phyloP scores from a whole-genome alignment of 2,888 invertebrate species.

The Ophonus ardosiacus region DNA sequence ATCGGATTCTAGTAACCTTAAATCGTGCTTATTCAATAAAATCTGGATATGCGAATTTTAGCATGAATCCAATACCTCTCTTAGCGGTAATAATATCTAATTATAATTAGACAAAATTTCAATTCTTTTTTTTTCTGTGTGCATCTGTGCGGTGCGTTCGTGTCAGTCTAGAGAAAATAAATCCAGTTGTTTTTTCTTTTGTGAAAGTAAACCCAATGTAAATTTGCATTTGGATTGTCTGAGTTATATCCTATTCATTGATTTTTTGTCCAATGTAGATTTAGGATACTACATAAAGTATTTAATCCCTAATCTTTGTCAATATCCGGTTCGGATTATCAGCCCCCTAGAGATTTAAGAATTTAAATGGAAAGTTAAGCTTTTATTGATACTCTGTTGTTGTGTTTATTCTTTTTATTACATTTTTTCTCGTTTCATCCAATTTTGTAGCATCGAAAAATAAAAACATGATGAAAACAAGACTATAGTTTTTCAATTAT shows the following conservation, averaged over 20 bases:
- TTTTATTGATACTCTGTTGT: conserved; percentile 17
- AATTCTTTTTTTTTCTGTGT: too few relatives aligned
- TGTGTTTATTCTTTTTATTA: conserved; percentile 25
- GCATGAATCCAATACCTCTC: too few relatives aligned
- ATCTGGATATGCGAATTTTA: too few relatives aligned
- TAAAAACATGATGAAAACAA: background rate
- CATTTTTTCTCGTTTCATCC: background rate
- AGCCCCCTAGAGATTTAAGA: conserved; percentile 32
- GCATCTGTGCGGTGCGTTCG: background rate
- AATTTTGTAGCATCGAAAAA: background rate
- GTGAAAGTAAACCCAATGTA: conserved; percentile 28
- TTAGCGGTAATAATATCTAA: background rate
- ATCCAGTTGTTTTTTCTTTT: conserved; percentile 35
- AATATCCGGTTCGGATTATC: conserved; percentile 34
- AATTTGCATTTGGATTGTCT: conserved; percentile 32
- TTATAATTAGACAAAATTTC: too few relatives aligned
- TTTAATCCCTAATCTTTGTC: conserved; percentile 38
- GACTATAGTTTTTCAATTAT: background rate
- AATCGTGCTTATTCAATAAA: too few relatives aligned
- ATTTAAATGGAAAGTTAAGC: conserved; percentile 29
- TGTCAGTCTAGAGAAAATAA: conserved; percentile 28
- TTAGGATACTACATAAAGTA: conserved; percentile 26
- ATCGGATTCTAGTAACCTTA: too few relatives aligned
- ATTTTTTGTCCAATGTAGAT: conserved; percentile 42
- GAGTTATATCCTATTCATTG: conserved; percentile 43